Evolutionary conservation across 2,113 vertebrate genomes (phyloP), one percentile per base, ranked within the genome.

Genomic region (Eudyptes chrysolophus): DNA sequence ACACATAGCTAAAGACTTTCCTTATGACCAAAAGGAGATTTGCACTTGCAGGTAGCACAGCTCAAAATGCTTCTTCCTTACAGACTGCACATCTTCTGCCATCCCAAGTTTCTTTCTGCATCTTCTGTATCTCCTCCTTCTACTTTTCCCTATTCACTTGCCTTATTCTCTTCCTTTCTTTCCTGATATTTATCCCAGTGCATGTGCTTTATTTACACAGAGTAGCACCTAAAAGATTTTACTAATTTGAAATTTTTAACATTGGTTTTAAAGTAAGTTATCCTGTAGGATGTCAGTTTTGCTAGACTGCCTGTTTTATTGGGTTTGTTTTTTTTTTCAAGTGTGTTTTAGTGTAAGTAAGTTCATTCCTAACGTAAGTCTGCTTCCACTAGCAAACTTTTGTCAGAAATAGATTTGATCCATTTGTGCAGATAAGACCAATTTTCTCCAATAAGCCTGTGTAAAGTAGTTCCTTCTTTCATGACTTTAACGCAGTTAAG

Each of bases 241-340:
- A 49, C 48, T 49, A 4, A 25, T 82, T 26, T 78, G 29, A 74
- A 62, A 58, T 16, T 36, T 68, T 54, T 60, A 76, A 52, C 16
- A 40, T 7, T 24, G 9, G 1, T 10, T 74, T 68, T 74, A 48
- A 74, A 60, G 10, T 17, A 69, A n/a, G 42, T 25, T 60, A 54
- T n/a, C 25, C 42, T 44, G 6, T 16, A 52, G 3, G 13, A 10
- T 44, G 10, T 29, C 34, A 24, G 6, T 52, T 60, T 52, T 55
- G 2, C 20, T 66, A 51, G 7, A 18, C 10, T 29, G 10, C 3
- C 6, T 26, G 10, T n/a, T 87, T 65, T 48, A 79, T 7, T 49
- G 3, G 6, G 20, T n/a, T 48, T 49, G 8, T 19, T 7, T 0
- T 2, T 6, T 55, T 70, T 70, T 66, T 24, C 36, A 1, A 36